Percentiles rank a stretch among this genome's conserved stretches.
phyloP scores from a whole-genome alignment of 2,113 vertebrate genomes.

The Ursus arctos region DNA sequence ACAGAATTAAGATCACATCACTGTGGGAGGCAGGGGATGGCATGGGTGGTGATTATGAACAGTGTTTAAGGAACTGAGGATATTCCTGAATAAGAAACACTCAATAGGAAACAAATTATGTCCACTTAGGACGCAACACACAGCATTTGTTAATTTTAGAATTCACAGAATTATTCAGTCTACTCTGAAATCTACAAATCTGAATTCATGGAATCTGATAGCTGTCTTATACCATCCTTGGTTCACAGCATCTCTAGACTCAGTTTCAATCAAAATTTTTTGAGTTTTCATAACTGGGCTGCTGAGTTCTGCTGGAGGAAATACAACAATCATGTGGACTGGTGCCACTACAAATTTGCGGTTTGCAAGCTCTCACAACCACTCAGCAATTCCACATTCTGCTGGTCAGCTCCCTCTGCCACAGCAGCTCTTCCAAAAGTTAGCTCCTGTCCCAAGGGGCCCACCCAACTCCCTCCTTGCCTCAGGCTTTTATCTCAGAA shows the following conservation, averaged over 20 bases:
- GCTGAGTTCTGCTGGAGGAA: slow-evolving; percentile 48
- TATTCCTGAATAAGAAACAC: neutral
- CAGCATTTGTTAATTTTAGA: neutral
- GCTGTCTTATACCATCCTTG: slow-evolving; percentile 24
- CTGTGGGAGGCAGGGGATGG: too few species aligned
- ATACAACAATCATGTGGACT: neutral
- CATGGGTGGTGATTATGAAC: neutral
- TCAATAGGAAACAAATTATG: neutral
- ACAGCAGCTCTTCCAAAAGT: slow-evolving; percentile 54
- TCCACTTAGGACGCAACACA: neutral
- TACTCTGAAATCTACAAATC: slow-evolving; percentile 38
- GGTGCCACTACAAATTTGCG: slow-evolving; percentile 54
- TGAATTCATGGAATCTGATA: slow-evolving; percentile 55
- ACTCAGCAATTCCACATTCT: slow-evolving; percentile 65
- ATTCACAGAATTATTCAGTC: neutral
- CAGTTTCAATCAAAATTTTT: slow-evolving; percentile 21
- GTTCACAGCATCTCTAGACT: slow-evolving; percentile 27
- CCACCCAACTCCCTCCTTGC: slow-evolving; percentile 14
- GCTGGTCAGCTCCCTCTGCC: slow-evolving; percentile 53
- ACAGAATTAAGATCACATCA: neutral
- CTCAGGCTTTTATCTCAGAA: slow-evolving; percentile 56
- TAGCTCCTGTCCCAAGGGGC: neutral
- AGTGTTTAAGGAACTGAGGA: neutral
- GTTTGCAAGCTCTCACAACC: slow-evolving; percentile 57
- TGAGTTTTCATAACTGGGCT: neutral